Evolutionary conservation across 2,888 invertebrate species (phyloP).

Genomic region (Eupithecia dodoneata): DNA sequence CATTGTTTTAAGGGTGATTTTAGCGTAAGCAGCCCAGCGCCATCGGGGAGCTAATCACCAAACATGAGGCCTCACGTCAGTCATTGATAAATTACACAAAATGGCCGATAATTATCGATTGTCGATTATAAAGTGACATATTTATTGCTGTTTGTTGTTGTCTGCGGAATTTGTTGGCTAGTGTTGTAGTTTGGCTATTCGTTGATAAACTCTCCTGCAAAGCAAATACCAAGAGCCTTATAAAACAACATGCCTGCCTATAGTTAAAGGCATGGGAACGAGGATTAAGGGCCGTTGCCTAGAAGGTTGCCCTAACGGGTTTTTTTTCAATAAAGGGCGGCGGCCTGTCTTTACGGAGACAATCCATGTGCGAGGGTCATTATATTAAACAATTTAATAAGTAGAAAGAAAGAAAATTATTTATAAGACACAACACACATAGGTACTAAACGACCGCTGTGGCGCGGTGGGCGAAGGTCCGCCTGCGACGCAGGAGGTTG

Average conservation of each 20-base stretch:
- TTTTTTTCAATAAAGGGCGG: too few relatives aligned
- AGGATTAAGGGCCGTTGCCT: too few relatives aligned
- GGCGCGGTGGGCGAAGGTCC: too few relatives aligned
- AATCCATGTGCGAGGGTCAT: too few relatives aligned
- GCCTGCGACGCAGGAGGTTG: too few relatives aligned
- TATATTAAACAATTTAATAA: too few relatives aligned
- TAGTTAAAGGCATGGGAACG: too few relatives aligned
- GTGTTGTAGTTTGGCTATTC: background rate
- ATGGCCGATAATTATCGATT: constrained; percentile 45
- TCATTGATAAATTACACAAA: constrained; percentile 49
- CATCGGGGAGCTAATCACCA: constrained; percentile 48
- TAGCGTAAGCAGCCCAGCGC: constrained; percentile 36
- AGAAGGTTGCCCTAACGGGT: too few relatives aligned
- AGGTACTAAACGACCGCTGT: too few relatives aligned
- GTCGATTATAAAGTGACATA: constrained; percentile 47
- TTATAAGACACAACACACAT: too few relatives aligned
- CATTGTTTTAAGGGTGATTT: constrained; percentile 25
- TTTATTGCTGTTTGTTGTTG: constrained; percentile 40
- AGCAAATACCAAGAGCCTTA: background rate
- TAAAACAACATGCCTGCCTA: background rate
- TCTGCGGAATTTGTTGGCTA: constrained; percentile 22
- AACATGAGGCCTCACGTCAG: constrained; percentile 48
- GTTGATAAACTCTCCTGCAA: background rate
- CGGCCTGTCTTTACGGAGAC: too few relatives aligned
- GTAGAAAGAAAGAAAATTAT: too few relatives aligned